A percentile compares a stretch with the other conserved stretches of the same genome.
phyloP scores from a whole-genome alignment of 2,113 vertebrate species.

The Dendrocopos noguchii region DNA sequence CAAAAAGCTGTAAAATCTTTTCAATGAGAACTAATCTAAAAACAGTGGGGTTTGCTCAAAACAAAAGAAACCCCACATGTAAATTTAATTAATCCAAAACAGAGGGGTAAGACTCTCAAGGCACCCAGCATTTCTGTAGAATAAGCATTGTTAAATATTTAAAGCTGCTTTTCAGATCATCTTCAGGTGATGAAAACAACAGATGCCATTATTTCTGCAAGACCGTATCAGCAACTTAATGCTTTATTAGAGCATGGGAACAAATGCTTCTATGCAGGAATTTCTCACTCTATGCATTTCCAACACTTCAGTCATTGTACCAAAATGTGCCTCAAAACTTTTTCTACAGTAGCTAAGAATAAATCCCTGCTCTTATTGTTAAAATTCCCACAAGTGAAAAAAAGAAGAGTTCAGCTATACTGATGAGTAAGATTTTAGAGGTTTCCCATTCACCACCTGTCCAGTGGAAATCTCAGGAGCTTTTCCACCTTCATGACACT shows the following conservation, averaged over 20 bases:
- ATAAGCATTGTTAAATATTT: neutral
- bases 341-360: neutral
- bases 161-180: neutral
- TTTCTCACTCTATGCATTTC: neutral
- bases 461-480: neutral
- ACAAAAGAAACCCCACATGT: fast-evolving
- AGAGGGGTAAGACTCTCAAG: neutral
- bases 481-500: neutral
- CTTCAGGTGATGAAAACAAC: neutral
- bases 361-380: neutral
- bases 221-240: neutral
- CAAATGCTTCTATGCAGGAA: neutral
- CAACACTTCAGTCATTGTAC: neutral
- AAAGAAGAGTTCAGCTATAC: neutral
- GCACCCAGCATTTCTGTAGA: neutral
- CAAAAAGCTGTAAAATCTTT: neutral
- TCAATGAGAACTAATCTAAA: neutral
- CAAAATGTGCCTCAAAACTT: neutral
- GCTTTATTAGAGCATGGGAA: neutral
- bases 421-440: neutral
- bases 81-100: neutral
- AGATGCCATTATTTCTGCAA: neutral
- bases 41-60: neutral
- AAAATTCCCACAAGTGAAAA: neutral
- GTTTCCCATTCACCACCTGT: neutral